Evolutionary conservation across 2,797 vertebrate genomes (phyloP), one percentile per base, ranked within the genome.

Genomic region (Anas georgica): DNA sequence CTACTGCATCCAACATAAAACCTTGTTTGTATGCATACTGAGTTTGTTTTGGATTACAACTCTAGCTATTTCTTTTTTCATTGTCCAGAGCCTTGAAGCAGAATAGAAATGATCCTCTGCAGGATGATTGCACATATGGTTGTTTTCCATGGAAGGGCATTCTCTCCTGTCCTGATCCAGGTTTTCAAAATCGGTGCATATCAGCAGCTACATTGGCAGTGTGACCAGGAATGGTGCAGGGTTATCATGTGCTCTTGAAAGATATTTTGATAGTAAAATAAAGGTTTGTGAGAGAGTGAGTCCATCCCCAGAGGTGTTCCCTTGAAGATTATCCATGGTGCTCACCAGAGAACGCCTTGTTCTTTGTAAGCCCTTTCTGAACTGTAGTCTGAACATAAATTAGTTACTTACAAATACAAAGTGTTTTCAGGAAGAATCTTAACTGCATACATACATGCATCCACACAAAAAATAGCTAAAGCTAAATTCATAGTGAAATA

Each of bases 301-400:
- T 41, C 25, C 31, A 26, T 55, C 9, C 43, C 0, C 31, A 10
- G 0, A 55, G 6, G 17, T 62, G 1, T 23, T 81, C 10, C 2
- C 4, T 73, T 73, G 83, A 79, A 73, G 46, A 45, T 8, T 67
- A 22, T 50, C 14, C 2, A 22, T 28, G 37, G 2, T 45, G 7
- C 18, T 86, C 33, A 62, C 31, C 14, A 66, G 73, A 69, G 18
- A 60, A 7, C 5, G 15, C 11, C 23, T 66, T 64, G 13, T 20
- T 74, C 31, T 81, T 83, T 25, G 15, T 11, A n/a, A 67, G 6
- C 3, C 8, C 67, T 58, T 80, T 74, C 6, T 31, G 23, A 76
- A n/a, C 35, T 7, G 8, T 8, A 58, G 8, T 59, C 37, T 59
- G 63, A 87, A 63, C 10, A 56, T 35, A 68, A 86, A n/a, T 62